Base-by-base conservation (phyloP, 2,888 invertebrate genomes). In the Orgyia antiqua region DNA sequence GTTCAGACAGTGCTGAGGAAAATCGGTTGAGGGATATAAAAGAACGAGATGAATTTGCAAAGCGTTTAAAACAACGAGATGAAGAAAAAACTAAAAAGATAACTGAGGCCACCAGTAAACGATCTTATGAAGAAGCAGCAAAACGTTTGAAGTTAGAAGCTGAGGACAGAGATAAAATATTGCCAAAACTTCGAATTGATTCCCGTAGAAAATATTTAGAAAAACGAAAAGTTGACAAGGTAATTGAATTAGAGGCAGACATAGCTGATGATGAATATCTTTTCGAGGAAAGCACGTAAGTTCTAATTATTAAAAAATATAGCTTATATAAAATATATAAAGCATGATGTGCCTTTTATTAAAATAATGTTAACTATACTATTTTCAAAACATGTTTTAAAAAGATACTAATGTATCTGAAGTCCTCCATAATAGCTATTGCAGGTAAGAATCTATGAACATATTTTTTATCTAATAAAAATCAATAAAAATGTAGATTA, bases 181-280 rank as follows among this genome's bases (percentile, higher is more conserved):
- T 99, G 29, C 97, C 97, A 0, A 93, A 94, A 60, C 73, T 99
- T 12, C 88, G 99, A 18, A 88, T 97, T 10, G 94, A 97, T 65
- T 98, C 99, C 0, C 89, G 99, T 13, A 87, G 98, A 26, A 94
- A 96, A 60, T 99, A 99, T 73, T 88, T 99, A 51, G 94, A 95
- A 65, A 99, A 99, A 73, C 89, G 99, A 25, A 97, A 98, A 75
- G 96, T 94, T 35, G 99, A 99, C 65, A 99, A 99, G 84, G 91
- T 99, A 18, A 91, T 94, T 6, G 98, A 99, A 70, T 80, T 99
- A 29, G 98, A 98, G 78, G 95, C 93, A 4, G 97, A 98, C 64
- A 95, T 99, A 36, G 86, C 91, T 26, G 99, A 99, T 74, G 99
- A 99, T 84, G 97, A 98, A 74, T 96, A 95, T 67, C 88, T 98